Evolutionary conservation across 2,888 invertebrate genomes (phyloP).

Genomic region (Sarcophaga rosellei): DNA sequence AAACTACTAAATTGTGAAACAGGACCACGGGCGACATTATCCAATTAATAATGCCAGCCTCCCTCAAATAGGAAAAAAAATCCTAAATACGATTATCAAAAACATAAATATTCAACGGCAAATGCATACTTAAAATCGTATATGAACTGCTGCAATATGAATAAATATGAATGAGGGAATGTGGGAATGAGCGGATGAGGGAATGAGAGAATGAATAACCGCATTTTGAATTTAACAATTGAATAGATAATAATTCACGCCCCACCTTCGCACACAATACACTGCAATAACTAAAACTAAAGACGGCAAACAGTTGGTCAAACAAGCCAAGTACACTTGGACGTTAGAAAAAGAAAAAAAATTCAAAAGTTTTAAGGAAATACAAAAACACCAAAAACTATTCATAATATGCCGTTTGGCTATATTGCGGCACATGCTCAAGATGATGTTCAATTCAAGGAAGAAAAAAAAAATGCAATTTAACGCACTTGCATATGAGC

Average conservation of each 20-base stretch:
- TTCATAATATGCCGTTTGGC: slow-evolving; percentile 46
- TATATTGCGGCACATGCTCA: slow-evolving; percentile 37
- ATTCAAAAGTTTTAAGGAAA: not conserved
- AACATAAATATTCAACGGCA: slow-evolving; percentile 34
- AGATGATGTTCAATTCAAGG: not conserved
- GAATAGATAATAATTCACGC: slow-evolving; percentile 80
- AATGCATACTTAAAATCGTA: slow-evolving; percentile 18
- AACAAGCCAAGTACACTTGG: not conserved
- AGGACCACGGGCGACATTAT: slow-evolving; percentile 71
- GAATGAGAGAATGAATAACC: slow-evolving; percentile 59
- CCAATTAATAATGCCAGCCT: slow-evolving; percentile 75
- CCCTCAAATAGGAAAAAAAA: slow-evolving; percentile 31
- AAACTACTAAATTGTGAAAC: slow-evolving; percentile 65
- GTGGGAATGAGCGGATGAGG: not conserved
- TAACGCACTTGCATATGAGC: slow-evolving; percentile 53
- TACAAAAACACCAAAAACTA: not conserved
- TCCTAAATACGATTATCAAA: slow-evolving; percentile 19
- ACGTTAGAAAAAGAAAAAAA: slow-evolving; percentile 38
- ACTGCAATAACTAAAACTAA: slow-evolving; percentile 34
- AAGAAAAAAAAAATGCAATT: slow-evolving; percentile 44
- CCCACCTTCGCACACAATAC: slow-evolving; percentile 74
- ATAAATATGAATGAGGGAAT: not conserved
- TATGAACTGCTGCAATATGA: not conserved
- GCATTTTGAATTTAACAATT: slow-evolving; percentile 75
- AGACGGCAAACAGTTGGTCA: slow-evolving; percentile 7